These are phyloP conservation scores for Acleris sparsana DNA, from an alignment of 2,888 invertebrate species.

Conservation along the genomic window DNA sequence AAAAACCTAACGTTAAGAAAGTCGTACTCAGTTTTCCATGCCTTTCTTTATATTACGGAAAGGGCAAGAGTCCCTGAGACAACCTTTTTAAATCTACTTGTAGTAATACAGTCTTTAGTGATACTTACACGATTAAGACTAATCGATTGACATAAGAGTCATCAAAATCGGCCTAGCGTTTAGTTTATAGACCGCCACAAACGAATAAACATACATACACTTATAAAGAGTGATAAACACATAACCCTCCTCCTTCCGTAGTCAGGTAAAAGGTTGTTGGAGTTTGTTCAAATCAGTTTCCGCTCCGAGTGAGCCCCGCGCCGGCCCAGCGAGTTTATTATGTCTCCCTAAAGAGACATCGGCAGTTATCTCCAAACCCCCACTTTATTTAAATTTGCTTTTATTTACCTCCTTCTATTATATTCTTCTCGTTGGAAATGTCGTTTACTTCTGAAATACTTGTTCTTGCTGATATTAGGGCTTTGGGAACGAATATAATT, in stretches of 20 bases:
- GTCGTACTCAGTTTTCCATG: no score
- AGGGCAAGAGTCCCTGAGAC: no score
- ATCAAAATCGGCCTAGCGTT: not conserved
- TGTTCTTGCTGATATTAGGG: not conserved
- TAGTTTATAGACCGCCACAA: not conserved
- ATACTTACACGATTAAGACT: no score
- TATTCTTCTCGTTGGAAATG: conserved; percentile 2
- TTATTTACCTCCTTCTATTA: conserved; percentile 30
- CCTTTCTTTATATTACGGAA: no score
- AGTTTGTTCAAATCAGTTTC: not conserved
- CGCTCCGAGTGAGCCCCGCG: conserved; percentile 8
- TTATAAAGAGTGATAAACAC: no score
- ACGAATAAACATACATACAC: no score
- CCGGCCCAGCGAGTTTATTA: conserved; percentile 23
- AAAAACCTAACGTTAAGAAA: no score
- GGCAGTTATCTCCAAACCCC: conserved; percentile 35
- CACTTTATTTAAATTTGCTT: conserved; percentile 34
- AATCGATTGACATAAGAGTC: not conserved
- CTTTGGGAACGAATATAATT: no score
- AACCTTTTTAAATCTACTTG: no score
- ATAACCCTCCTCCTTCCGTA: no score
- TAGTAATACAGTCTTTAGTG: no score
- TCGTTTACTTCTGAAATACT: conserved; percentile 9
- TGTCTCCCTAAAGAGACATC: conserved; percentile 35
- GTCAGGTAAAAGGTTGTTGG: no score